phyloP scores from a whole-genome alignment of 2,888 invertebrate species.

The Zygaena filipendulae region DNA sequence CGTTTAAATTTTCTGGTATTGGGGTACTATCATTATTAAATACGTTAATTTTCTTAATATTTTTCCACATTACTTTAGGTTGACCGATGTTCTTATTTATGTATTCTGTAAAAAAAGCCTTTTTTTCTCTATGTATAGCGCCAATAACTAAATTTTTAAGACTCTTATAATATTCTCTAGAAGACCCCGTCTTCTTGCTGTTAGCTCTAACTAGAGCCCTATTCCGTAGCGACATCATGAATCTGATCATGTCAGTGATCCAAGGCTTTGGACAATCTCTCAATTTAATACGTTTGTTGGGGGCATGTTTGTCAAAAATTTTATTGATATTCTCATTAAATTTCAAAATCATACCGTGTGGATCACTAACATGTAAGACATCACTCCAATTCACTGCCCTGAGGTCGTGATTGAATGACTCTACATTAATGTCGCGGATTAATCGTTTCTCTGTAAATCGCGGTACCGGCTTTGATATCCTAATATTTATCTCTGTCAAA shows the following conservation, averaged over 20 bases:
- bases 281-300: constrained; percentile 4
- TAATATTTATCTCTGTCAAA: constrained; percentile 3
- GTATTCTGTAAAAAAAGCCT: no score
- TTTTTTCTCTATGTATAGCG: constrained; percentile 12
- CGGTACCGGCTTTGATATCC: constrained; percentile 7
- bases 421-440: not conserved
- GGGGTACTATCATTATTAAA: no score
- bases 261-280: constrained; percentile 11
- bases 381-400: not conserved
- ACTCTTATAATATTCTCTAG: constrained; percentile 8
- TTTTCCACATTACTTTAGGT: no score
- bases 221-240: constrained; percentile 15
- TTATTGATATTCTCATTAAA: constrained; percentile 9
- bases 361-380: not conserved
- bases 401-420: not conserved
- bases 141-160: constrained; percentile 11
- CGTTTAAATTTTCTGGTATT: no score
- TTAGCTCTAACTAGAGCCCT: constrained; percentile 8
- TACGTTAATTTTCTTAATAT: no score
- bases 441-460: not conserved
- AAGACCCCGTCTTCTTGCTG: constrained; percentile 2
- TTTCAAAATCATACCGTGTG: constrained; percentile 6
- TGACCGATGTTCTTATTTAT: no score
- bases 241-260: constrained; percentile 13
- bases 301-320: constrained; percentile 14